Base-by-base conservation (phyloP, 2,797 vertebrate genomes). In the Platalea minor region DNA sequence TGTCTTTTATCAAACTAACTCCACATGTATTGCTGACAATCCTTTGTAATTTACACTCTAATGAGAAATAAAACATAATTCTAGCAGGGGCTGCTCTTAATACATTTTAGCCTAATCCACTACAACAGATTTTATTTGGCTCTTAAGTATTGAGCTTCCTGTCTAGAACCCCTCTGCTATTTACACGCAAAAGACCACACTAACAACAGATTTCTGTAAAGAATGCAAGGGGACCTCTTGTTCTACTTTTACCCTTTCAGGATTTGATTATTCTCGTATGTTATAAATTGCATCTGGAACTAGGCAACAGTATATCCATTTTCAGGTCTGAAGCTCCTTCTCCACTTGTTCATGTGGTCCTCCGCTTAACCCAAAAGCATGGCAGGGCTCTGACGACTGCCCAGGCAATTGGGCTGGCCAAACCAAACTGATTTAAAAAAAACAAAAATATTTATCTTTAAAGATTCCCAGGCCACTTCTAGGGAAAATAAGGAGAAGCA, bases 1-100 rank as follows among this genome's bases (percentile, higher is more conserved):
- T 37, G 67, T 26, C 87, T 94, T 97, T 95, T 95, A 96, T 88
- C 85, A 93, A 94, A 86, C 81, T 93, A 68, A 83, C 70, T 94
- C 53, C 65, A 91, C 86, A 91, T 95, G 46, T 80, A 82, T 69
- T 46, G 11, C 63, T 74, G 94, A 70, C 53, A 97, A 92, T 93
- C 93, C 83, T 88, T 54, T 68, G 86, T 79, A 93, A 95, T 93
- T 93, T 85, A 81, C 74, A 85, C 45, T 78, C 59, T 57, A 90
- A 93, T 80, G 67, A 96, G 90, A 89, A 95, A 95, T 86, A 96
- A 96, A 95, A 75, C 37, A 17, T 54, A 89, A 95, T 65, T 91
- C 72, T 92, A 94, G 92, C 2, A 45, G 75, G 75, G 90, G 64
- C 61, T 90, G 67, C 46, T 94, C 80, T 92, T 80, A 85, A 75